Base-by-base conservation (phyloP, 2,113 vertebrate species). In the Phaethornis superciliosus region DNA sequence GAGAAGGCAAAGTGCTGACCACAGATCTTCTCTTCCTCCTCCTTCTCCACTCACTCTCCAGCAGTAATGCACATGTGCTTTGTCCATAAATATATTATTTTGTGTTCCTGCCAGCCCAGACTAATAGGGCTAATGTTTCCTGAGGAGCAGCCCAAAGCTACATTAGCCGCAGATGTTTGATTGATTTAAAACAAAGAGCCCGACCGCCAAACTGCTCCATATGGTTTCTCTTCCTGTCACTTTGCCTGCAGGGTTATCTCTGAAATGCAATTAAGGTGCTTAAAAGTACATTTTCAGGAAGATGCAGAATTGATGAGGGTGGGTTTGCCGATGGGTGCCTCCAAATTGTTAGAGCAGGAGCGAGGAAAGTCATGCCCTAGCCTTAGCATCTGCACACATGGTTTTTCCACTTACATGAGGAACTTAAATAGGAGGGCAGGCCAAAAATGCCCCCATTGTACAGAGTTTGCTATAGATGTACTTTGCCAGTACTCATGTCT, bases 41-140 rank as follows among this genome's bases (percentile, higher is more conserved):
- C 54, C 58, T 94, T 87, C 82, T 95, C 65, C 68, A 10, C 76
- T 93, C 0, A 1, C 89, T 93, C 95, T 97, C 93, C 91, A 94
- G 83, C 89, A 95, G 96, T 95, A 94, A 97, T 95, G 97, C 94
- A 96, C 96, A 97, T 93, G 95, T 97, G 96, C 96, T 97, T 96
- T 95, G 97, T 97, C 98, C 98, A 98, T 98, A 98, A 98, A 98
- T 98, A 98, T 98, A 98, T 98, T 97, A 98, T 97, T 97, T 96
- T 96, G 97, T 97, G 97, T 98, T 98, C 98, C 98, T 99, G 98
- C 98, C 98, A 99, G 98, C 97, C 96, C 97, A 98, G 97, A 97
- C 98, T 99, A 99, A 99, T 99, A 99, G 98, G 98, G 96, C 98
- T 99, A 99, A 99, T 99, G 99, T 98, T 99, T 99, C 99, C 99